Conservation (phyloP, 2,888 invertebrate species). For the Scaeva pyrastri region DNA sequence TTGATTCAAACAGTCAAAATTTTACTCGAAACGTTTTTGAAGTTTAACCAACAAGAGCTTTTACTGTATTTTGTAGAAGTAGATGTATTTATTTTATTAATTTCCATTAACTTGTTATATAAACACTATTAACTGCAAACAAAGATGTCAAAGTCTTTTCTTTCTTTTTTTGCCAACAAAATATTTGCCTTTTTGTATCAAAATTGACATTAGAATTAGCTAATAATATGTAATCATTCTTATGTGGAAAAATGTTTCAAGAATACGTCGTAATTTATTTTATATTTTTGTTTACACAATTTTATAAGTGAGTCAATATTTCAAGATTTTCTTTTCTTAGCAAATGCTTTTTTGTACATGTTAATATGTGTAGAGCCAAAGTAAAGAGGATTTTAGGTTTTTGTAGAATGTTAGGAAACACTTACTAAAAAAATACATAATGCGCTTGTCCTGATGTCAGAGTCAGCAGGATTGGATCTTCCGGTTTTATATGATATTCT, state of each 20-base stretch:
- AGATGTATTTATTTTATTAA: not conserved
- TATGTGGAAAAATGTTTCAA: not conserved
- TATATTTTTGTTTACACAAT: slow-evolving; percentile 1
- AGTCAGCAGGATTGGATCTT: too few relatives aligned
- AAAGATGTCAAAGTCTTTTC: slow-evolving; percentile 29
- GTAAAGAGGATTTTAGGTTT: too few relatives aligned
- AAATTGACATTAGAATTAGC: slow-evolving; percentile 2
- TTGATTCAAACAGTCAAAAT: too few relatives aligned
- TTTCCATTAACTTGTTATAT: not conserved
- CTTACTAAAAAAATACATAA: too few relatives aligned
- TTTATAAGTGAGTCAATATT: slow-evolving; percentile 8
- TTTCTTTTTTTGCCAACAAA: not conserved
- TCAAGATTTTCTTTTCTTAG: slow-evolving; percentile 15
- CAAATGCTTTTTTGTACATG: not conserved
- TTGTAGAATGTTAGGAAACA: too few relatives aligned
- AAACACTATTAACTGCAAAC: not conserved
- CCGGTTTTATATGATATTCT: too few relatives aligned
- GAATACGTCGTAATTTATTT: not conserved
- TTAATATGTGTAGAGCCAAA: too few relatives aligned
- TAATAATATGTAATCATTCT: not conserved
- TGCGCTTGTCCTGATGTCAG: too few relatives aligned
- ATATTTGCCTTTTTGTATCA: slow-evolving; percentile 6
- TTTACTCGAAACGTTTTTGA: not conserved
- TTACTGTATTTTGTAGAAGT: not conserved
- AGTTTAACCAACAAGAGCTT: not conserved